These are phyloP conservation scores for Lasioglossum marginatum DNA, from an alignment of 2,888 invertebrate genomes.

Conservation along the genomic window DNA sequence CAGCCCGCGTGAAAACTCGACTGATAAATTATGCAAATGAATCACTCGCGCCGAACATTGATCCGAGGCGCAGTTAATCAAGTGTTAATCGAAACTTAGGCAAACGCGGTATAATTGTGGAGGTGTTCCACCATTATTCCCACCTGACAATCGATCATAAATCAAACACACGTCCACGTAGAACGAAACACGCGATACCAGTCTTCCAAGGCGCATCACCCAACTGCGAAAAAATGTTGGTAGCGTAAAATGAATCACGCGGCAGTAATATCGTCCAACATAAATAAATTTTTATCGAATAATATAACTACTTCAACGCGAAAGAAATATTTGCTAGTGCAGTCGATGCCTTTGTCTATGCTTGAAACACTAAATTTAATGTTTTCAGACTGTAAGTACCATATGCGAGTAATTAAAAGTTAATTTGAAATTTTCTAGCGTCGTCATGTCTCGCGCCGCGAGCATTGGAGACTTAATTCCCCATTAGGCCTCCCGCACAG, in stretches of 20 bases:
- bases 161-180: constrained; percentile 43
- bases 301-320: too few species aligned
- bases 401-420: too few species aligned
- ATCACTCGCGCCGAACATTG: not conserved
- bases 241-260: constrained; percentile 19
- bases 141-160: constrained; percentile 36
- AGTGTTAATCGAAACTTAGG: constrained; percentile 2
- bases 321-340: too few species aligned
- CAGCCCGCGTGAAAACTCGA: not conserved
- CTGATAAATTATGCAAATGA: not conserved
- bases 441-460: not conserved
- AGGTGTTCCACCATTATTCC: not conserved
- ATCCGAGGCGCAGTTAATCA: not conserved
- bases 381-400: too few species aligned
- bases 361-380: too few species aligned
- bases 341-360: too few species aligned
- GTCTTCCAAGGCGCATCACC: constrained; percentile 15
- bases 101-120: constrained; percentile 33
- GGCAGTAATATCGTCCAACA: not conserved
- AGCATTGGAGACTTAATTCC: not conserved
- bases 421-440: not conserved
- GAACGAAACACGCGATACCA: constrained; percentile 32
- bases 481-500: not conserved
- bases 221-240: constrained; percentile 11
- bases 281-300: too few species aligned